Percentiles rank a stretch among this genome's conserved stretches.
These are phyloP conservation scores for Holcopasites calliopsidis DNA, from an alignment of 1,140 invertebrate species.

Conservation along the genomic window DNA sequence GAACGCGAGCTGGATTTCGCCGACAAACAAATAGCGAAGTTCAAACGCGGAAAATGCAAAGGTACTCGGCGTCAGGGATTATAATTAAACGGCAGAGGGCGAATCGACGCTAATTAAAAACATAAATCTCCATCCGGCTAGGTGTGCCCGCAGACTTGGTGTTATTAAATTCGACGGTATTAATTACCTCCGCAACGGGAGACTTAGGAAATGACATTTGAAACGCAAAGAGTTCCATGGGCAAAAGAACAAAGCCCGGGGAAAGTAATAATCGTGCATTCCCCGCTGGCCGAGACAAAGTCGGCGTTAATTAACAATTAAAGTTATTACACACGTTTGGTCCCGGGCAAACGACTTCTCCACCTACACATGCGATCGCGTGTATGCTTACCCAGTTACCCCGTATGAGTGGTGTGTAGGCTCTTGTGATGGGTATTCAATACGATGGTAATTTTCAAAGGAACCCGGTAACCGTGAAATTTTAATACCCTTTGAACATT, in stretches of 20 bases:
- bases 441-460: conserved; percentile 14
- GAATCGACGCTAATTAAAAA: conserved; percentile 55
- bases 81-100: conserved; percentile 43
- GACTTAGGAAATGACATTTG: conserved; percentile 53
- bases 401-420: too few relatives aligned
- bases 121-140: conserved; percentile 45
- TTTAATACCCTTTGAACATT: conserved; percentile 39
- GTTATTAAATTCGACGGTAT: conserved; percentile 63
- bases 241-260: conserved; percentile 53
- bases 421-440: conserved; percentile 6
- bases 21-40: neutral
- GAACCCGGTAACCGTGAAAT: conserved; percentile 33
- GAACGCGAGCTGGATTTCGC: conserved; percentile 14
- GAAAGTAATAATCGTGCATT: conserved; percentile 45
- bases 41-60: conserved; percentile 33
- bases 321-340: conserved; percentile 64
- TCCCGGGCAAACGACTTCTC: conserved; percentile 57
- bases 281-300: conserved; percentile 50
- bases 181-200: conserved; percentile 51
- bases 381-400: too few relatives aligned
- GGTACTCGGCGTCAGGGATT: neutral
- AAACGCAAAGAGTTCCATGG: conserved; percentile 49
- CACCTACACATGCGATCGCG: conserved; percentile 23
- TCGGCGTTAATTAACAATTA: conserved; percentile 64
- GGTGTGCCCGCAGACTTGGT: conserved; percentile 10